These are phyloP conservation scores for Scolopax bukidnonensis DNA, from an alignment of 2,797 vertebrate genomes.

Conservation along the genomic window DNA sequence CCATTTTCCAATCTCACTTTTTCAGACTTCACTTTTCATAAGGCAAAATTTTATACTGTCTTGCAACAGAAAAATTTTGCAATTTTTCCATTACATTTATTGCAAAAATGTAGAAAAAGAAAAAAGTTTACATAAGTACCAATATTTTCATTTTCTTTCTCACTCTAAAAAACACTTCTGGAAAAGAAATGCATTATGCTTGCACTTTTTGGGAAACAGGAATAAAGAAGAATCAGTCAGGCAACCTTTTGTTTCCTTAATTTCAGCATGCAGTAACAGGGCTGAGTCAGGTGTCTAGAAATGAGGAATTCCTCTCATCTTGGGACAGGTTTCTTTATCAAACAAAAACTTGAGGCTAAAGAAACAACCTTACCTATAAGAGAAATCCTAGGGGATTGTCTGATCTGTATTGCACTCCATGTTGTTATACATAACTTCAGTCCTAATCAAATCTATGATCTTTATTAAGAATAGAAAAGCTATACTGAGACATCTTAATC, in stretches of 20 bases:
- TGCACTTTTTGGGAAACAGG: not conserved
- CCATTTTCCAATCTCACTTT: not conserved
- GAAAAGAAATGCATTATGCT: not conserved
- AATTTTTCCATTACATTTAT: not conserved
- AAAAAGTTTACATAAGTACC: fast-evolving
- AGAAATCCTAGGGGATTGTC: not conserved
- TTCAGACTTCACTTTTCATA: not conserved
- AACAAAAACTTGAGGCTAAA: not conserved
- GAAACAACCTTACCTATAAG: not conserved
- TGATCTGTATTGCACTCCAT: not conserved
- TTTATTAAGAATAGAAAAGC: not conserved
- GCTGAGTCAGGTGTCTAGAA: not conserved
- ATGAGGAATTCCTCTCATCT: not conserved
- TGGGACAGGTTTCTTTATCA: not conserved
- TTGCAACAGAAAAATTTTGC: not conserved
- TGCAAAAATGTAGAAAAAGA: not conserved
- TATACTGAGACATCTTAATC: not conserved
- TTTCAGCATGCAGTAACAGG: not conserved
- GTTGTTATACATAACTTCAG: not conserved
- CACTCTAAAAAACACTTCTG: not conserved
- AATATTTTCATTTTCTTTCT: not conserved
- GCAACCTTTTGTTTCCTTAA: not conserved
- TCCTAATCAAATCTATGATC: not conserved
- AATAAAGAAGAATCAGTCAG: not conserved
- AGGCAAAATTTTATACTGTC: not conserved